Percentiles rank a stretch among this genome's conserved stretches.
These are phyloP conservation scores for Parauchenoglanis ngamensis DNA, from an alignment of 2,797 vertebrate species.

Conservation along the genomic window DNA sequence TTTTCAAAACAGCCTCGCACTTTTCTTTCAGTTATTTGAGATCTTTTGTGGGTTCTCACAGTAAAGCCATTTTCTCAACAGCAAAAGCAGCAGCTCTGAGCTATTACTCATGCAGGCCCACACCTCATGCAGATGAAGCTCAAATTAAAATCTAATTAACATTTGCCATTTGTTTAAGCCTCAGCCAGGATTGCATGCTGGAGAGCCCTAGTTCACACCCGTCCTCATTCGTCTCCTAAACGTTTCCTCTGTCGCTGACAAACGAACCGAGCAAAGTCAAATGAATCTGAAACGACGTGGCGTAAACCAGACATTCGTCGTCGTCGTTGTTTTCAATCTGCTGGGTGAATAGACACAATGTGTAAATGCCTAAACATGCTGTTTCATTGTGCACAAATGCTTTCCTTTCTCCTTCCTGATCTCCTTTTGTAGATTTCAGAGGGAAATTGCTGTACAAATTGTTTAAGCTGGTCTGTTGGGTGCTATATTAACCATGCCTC, in stretches of 20 bases:
- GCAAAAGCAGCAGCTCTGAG: conserved; percentile 16
- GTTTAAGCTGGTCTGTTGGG: neutral
- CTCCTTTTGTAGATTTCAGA: neutral
- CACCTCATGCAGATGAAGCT: conserved; percentile 46
- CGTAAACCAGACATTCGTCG: conserved; percentile 3
- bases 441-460: neutral
- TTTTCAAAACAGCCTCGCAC: neutral
- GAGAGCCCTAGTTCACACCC: conserved; percentile 10
- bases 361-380: neutral
- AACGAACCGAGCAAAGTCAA: neutral
- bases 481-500: neutral
- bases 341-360: neutral
- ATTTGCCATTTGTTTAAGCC: conserved; percentile 51
- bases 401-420: neutral
- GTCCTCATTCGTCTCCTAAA: conserved; percentile 15
- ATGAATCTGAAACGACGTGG: conserved; percentile 14
- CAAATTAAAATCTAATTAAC: conserved; percentile 59
- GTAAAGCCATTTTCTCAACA: neutral
- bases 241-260: neutral
- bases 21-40: neutral
- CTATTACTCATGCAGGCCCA: conserved; percentile 40
- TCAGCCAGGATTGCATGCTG: conserved; percentile 22
- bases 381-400: neutral
- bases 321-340: neutral
- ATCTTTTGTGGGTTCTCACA: neutral